Evolutionary conservation across 2,113 vertebrate genomes (phyloP).

Genomic region (Xyrauchen texanus): DNA sequence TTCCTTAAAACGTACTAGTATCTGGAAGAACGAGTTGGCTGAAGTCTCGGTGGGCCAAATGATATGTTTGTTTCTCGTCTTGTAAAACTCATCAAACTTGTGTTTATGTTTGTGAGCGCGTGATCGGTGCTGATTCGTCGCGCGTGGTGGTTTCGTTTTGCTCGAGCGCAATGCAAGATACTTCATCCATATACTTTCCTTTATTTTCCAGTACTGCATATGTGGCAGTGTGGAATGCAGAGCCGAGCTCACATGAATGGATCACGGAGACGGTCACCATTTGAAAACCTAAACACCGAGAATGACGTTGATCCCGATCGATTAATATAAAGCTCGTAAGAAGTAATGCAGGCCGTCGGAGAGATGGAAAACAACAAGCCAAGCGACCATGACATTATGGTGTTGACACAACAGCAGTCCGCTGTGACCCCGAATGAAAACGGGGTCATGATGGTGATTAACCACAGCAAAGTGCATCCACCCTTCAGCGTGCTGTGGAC

Average conservation of each 20-base stretch:
- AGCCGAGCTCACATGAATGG: too few species aligned
- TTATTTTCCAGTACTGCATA: too few species aligned
- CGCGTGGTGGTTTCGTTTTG: not conserved
- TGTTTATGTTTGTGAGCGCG: not conserved
- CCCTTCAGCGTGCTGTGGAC: constrained; percentile 85
- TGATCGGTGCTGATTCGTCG: not conserved
- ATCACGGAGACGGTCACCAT: too few species aligned
- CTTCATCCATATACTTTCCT: too few species aligned
- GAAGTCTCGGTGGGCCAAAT: not conserved
- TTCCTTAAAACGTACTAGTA: too few species aligned
- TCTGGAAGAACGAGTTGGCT: not conserved
- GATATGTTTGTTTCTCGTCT: not conserved
- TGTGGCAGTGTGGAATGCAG: too few species aligned
- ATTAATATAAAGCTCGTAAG: not conserved
- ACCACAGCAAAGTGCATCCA: constrained; percentile 60
- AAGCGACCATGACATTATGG: constrained; percentile 65
- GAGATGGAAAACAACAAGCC: constrained; percentile 66
- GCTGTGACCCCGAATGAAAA: constrained; percentile 51
- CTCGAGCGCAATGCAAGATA: not conserved
- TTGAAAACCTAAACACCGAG: too few species aligned
- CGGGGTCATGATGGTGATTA: constrained; percentile 67
- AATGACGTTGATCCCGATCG: too few species aligned
- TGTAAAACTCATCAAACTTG: not conserved
- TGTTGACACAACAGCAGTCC: constrained; percentile 50
- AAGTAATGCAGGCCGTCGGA: not conserved